Evolutionary conservation across 2,113 vertebrate genomes (phyloP).

Genomic region (Myiozetetes cayanensis): DNA sequence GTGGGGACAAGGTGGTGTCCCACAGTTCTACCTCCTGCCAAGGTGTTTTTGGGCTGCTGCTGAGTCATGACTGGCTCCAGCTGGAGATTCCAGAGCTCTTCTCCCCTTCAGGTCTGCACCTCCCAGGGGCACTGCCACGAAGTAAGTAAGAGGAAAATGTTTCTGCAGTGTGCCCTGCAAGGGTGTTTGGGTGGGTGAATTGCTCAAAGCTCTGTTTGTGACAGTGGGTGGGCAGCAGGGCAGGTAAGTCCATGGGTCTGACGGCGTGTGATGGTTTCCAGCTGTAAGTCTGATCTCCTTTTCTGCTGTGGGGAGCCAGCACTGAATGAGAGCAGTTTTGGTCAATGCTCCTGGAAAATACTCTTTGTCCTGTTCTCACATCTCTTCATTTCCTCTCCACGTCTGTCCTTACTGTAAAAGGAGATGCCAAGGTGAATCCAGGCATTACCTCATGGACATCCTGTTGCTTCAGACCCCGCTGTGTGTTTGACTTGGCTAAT

Average conservation of each 20-base stretch:
- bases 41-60: not conserved
- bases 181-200: not conserved
- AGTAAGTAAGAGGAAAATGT: not conserved
- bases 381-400: not conserved
- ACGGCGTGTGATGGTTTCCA: not conserved
- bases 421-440: constrained; percentile 40
- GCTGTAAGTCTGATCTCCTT: not conserved
- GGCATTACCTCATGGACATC: constrained; percentile 6
- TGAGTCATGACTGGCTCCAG: not conserved
- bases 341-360: not conserved
- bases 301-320: not conserved
- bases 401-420: not conserved
- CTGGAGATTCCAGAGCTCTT: not conserved
- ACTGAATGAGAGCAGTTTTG: not conserved
- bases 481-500: constrained; percentile 74
- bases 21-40: not conserved
- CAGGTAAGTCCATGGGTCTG: not conserved
- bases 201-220: fast-evolving
- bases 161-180: not conserved
- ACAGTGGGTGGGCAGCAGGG: not conserved
- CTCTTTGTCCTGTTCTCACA: not conserved
- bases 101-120: not conserved
- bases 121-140: not conserved
- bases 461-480: constrained; percentile 76
- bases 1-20: not conserved